phyloP scores from a whole-genome alignment of 2,113 vertebrate species.

The Aphelocoma coerulescens region DNA sequence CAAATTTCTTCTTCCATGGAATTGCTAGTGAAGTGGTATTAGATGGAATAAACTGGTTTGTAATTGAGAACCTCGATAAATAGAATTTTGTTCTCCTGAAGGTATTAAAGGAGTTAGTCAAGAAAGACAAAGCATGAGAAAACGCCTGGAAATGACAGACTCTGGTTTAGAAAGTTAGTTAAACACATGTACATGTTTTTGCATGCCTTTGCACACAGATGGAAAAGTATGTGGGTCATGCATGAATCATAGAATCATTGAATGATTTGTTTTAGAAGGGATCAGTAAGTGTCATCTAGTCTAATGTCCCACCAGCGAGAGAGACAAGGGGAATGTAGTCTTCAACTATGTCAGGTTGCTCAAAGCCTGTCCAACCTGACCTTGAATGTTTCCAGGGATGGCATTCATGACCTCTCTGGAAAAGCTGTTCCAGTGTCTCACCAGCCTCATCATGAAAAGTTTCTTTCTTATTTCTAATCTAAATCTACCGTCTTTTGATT shows the following conservation, averaged over 20 bases:
- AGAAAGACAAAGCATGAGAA: not conserved
- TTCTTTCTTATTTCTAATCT: not conserved
- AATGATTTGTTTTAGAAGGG: not conserved
- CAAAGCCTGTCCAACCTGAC: not conserved
- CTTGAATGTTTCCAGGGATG: too few species aligned
- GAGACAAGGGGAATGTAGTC: too few species aligned
- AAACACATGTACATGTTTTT: not conserved
- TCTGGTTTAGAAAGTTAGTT: not conserved
- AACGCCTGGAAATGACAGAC: not conserved
- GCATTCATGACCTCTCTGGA: too few species aligned
- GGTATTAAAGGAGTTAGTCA: not conserved
- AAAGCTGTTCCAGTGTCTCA: not conserved
- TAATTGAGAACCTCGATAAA: constrained; percentile 12
- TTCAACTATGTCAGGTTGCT: not conserved
- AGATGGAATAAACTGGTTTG: constrained; percentile 1
- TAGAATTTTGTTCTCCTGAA: not conserved
- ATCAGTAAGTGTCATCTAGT: not conserved
- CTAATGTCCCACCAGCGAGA: not conserved
- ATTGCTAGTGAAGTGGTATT: not conserved
- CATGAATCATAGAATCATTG: not conserved
- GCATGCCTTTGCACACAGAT: not conserved
- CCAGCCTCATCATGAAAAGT: not conserved
- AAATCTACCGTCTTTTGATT: too few species aligned
- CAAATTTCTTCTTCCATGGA: constrained; percentile 21
- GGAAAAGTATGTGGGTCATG: not conserved